Evolutionary conservation across 2,888 invertebrate genomes (phyloP).

Genomic region (Ditula angustiorana): DNA sequence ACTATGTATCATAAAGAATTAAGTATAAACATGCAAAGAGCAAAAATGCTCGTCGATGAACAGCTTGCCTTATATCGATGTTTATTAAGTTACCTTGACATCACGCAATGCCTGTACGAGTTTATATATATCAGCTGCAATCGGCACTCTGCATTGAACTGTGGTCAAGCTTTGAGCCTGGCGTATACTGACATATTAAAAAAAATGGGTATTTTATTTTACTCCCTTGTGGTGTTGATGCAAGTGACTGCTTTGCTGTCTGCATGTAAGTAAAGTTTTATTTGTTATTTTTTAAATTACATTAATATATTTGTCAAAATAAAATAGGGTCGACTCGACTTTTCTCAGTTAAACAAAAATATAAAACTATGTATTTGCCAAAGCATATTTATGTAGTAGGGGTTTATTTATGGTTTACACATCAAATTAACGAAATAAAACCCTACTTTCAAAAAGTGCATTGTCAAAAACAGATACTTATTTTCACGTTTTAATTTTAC

Average conservation of each 20-base stretch:
- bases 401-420: too few relatives aligned
- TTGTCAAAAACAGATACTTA: too few relatives aligned
- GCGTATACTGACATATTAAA: conserved; percentile 42
- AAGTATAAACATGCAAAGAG: not conserved
- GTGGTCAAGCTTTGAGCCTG: conserved; percentile 52
- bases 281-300: too few relatives aligned
- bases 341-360: too few relatives aligned
- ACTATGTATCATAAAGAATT: too few relatives aligned
- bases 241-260: conserved; percentile 52
- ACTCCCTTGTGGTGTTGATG: conserved; percentile 48
- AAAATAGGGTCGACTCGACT: too few relatives aligned
- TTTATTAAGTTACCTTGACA: conserved; percentile 48
- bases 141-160: conserved; percentile 44
- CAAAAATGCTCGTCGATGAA: conserved; percentile 9
- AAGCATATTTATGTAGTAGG: too few relatives aligned
- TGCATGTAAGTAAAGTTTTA: conserved; percentile 54
- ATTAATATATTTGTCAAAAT: too few relatives aligned
- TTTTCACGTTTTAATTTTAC: too few relatives aligned
- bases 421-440: too few relatives aligned
- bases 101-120: conserved; percentile 44
- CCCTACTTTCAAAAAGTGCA: too few relatives aligned
- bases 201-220: conserved; percentile 53
- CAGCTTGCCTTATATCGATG: conserved; percentile 21
- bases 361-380: too few relatives aligned
- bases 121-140: conserved; percentile 54